Base-by-base conservation (phyloP, 2,888 invertebrate species). In the Matsumyia berberina region DNA sequence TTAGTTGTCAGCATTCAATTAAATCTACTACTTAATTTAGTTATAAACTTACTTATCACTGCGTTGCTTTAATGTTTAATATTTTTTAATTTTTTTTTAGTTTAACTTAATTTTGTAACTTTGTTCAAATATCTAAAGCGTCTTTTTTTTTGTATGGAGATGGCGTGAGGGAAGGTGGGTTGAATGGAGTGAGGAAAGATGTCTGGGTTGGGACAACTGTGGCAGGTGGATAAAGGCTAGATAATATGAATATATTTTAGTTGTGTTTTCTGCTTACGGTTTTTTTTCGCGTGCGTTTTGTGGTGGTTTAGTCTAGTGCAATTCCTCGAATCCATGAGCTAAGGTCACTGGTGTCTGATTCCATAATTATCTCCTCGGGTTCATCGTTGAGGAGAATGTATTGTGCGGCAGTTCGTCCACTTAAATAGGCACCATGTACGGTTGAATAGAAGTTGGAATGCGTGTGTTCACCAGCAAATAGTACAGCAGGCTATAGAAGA, bases 401-500 rank as follows among this genome's bases (percentile, higher is more conserved):
- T 90, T 96, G 95, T 46, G 97, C 96, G 39, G 96, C 96, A 15
- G 94, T 94, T 88, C 96, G 94, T 0, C 98, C 98, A 57, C 96
- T 96, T 69, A 98, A 92, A 90, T 96, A 97, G 39, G 98, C 98
- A 57, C 98, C 98, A 90, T 98, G 98, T 37, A 97, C 97, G 1
- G 98, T 98, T 58, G 98, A 98, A 92, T 98, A 98, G 91, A 97
- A 98, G 90, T 94, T 96, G 90, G 96, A 96, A 93, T 98, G 98
- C 49, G 98, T 98, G 89, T 98, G 98, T 93, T 98, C 98, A 80
- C 98, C 98, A 88, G 98, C 98, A 93, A 98, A 98, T 89, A 96
- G 92, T 88, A 97, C 92, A 39, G 94, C 94, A 87, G 97, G 97
- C 97, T 97, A 91, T 86, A 93, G 19, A 53, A 67, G 24, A 39